A percentile compares a stretch with the other conserved stretches of the same genome.
Evolutionary conservation across 2,888 invertebrate species (phyloP).

Genomic region (Catocala fraxini): DNA sequence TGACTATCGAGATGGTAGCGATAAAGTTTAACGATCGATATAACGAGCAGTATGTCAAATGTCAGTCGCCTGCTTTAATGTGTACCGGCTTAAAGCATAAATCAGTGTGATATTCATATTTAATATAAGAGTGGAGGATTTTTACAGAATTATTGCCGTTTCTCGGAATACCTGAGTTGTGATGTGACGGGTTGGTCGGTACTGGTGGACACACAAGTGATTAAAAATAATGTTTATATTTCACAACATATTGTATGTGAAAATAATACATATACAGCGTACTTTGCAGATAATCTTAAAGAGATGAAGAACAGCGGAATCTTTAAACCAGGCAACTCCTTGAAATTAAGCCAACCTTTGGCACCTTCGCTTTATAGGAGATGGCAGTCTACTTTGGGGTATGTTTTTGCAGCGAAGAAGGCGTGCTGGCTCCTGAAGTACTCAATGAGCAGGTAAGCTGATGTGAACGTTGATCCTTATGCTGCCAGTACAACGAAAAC

Average conservation of each 20-base stretch:
- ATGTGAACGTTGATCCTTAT: no score
- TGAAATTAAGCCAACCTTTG: no score
- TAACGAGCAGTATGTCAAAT: slow-evolving; percentile 56
- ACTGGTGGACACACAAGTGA: slow-evolving; percentile 49
- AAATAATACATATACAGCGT: no score
- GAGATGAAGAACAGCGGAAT: no score
- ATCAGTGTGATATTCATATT: slow-evolving; percentile 79
- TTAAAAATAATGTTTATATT: not conserved
- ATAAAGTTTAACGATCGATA: slow-evolving; percentile 49
- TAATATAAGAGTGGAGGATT: slow-evolving; percentile 71
- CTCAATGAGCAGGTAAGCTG: no score
- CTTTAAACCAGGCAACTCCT: no score
- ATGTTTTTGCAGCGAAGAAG: no score
- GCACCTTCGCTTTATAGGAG: no score
- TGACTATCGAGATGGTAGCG: slow-evolving; percentile 40
- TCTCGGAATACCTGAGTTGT: slow-evolving; percentile 72
- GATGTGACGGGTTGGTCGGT: slow-evolving; percentile 59
- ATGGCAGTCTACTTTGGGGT: no score
- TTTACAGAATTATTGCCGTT: slow-evolving; percentile 72
- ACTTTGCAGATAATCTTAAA: no score
- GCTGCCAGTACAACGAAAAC: no score
- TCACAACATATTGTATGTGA: not conserved
- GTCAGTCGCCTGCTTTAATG: slow-evolving; percentile 58
- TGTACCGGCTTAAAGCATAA: slow-evolving; percentile 60
- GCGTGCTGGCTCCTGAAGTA: no score